These are phyloP conservation scores for Echinometra lucunter DNA, from an alignment of 53 echinoderm and acorn worm species.

Conservation along the genomic window DNA sequence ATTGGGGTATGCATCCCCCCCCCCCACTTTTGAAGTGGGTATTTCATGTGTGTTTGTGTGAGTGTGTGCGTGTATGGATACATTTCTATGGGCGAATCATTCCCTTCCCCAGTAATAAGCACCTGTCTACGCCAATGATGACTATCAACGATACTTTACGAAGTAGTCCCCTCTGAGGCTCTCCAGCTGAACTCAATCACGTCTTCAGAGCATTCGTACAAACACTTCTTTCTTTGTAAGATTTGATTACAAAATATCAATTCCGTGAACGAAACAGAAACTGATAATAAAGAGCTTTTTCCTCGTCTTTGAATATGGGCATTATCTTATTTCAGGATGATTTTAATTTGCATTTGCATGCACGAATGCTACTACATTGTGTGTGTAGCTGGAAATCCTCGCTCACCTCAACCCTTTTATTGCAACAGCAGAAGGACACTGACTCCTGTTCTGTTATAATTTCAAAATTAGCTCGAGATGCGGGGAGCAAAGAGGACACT, in stretches of 20 bases:
- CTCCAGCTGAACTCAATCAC: too few species aligned
- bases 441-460: background rate
- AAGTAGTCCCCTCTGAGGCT: too few species aligned
- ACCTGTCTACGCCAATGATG: too few species aligned
- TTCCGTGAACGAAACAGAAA: background rate
- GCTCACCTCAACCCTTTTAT: background rate
- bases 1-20: too few species aligned
- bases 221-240: background rate
- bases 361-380: background rate
- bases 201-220: too few species aligned
- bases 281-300: background rate
- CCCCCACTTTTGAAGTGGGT: too few species aligned
- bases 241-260: background rate
- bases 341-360: background rate
- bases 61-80: too few species aligned
- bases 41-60: too few species aligned
- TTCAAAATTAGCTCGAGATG: background rate
- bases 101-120: too few species aligned
- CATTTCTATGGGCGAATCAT: too few species aligned
- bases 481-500: background rate
- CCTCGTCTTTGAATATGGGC: background rate
- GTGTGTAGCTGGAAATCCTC: background rate
- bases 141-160: too few species aligned
- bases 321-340: background rate
- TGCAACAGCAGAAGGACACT: constrained; percentile 4